A percentile compares a stretch with the other conserved stretches of the same genome.
Conservation (phyloP, 2,113 vertebrate species). For the Cyphotilapia sp. region DNA sequence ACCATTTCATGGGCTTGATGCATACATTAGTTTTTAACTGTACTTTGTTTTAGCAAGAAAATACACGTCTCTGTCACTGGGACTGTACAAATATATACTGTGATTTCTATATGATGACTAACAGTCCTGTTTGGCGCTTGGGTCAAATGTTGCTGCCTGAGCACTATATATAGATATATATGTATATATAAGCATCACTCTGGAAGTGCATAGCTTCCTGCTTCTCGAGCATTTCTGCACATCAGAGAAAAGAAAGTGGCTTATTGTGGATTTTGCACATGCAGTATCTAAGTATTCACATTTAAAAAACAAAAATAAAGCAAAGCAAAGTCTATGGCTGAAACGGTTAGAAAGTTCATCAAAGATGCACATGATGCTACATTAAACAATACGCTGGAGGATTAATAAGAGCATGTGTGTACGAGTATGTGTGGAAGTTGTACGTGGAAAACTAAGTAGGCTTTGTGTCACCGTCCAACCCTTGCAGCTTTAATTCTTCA, state of each 20-base stretch:
- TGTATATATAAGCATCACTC: neutral
- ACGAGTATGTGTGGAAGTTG: neutral
- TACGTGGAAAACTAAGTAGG: neutral
- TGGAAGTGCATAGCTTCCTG: constrained; percentile 41
- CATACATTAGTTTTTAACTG: constrained; percentile 28
- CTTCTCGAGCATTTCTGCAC: neutral
- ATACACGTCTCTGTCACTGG: constrained; percentile 50
- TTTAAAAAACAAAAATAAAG: constrained; percentile 1
- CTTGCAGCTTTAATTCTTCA: constrained; percentile 5
- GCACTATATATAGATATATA: constrained; percentile 15
- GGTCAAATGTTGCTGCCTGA: constrained; percentile 47
- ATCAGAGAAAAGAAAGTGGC: neutral
- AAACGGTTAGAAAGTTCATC: constrained; percentile 3
- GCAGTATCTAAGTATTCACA: constrained; percentile 33
- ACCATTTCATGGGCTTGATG: constrained; percentile 45
- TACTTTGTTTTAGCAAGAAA: constrained; percentile 46
- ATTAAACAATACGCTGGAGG: neutral
- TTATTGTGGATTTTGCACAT: constrained; percentile 27
- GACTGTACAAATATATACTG: constrained; percentile 64
- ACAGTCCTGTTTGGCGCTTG: constrained; percentile 56
- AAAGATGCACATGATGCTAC: constrained; percentile 17
- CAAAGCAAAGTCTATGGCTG: constrained; percentile 17
- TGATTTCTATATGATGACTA: constrained; percentile 49
- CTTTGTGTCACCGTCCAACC: neutral
- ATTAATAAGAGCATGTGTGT: neutral